Conservation (phyloP, 2,888 invertebrate genomes). For the Gandaritis pyraliata region DNA sequence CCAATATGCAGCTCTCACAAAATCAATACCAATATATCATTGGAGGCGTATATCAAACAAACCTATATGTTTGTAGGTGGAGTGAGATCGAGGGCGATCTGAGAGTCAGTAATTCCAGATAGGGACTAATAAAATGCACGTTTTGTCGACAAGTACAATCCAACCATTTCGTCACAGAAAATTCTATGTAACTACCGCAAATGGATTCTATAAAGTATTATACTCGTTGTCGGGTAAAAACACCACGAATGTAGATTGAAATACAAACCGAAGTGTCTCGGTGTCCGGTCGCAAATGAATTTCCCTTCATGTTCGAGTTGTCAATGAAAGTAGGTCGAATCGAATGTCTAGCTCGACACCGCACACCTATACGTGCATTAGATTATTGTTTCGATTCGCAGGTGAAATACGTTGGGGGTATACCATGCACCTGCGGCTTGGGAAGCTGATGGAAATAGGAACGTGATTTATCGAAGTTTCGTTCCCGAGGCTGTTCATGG, state of each 20-base stretch:
- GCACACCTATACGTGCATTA: slow-evolving; percentile 46
- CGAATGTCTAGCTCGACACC: slow-evolving; percentile 56
- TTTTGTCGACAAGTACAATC: slow-evolving; percentile 28
- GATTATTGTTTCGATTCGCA: slow-evolving; percentile 51
- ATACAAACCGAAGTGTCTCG: slow-evolving; percentile 49
- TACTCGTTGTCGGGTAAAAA: slow-evolving; percentile 15
- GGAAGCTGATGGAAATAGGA: slow-evolving; percentile 39
- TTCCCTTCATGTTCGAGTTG: slow-evolving; percentile 70
- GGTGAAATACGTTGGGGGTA: slow-evolving; percentile 38
- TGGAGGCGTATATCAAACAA: slow-evolving; percentile 10
- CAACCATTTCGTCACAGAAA: slow-evolving; percentile 12
- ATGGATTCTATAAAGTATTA: slow-evolving; percentile 9
- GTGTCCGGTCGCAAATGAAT: slow-evolving; percentile 61
- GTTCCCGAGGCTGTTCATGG: slow-evolving; percentile 22
- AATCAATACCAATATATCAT: slow-evolving; percentile 29
- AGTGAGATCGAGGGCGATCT: slow-evolving; percentile 17
- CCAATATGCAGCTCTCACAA: slow-evolving; percentile 24
- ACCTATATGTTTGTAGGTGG: slow-evolving; percentile 12
- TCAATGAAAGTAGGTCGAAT: slow-evolving; percentile 73
- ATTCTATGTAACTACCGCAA: slow-evolving; percentile 12
- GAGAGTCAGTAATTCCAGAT: slow-evolving; percentile 25
- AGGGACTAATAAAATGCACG: slow-evolving; percentile 37
- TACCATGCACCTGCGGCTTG: slow-evolving; percentile 48
- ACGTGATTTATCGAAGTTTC: slow-evolving; percentile 44
- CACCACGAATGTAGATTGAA: slow-evolving; percentile 43